Evolutionary conservation across 2,888 invertebrate genomes (phyloP).

Genomic region (Tiliacea citrago): DNA sequence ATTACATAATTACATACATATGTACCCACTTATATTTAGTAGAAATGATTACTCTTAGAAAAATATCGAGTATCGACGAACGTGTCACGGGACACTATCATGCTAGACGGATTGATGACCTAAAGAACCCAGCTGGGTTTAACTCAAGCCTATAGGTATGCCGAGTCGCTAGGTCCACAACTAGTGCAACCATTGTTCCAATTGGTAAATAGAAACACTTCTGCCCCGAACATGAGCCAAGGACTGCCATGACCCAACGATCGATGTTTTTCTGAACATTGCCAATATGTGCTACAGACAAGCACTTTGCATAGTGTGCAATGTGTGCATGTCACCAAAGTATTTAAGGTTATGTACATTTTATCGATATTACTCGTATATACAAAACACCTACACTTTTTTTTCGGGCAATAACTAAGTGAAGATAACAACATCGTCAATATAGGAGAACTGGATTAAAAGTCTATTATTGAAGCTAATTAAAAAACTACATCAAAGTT

Average conservation of each 20-base stretch:
- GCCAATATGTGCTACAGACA: neutral
- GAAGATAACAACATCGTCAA: too few species aligned
- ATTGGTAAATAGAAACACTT: neutral
- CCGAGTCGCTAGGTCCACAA: neutral
- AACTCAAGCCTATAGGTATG: slow-evolving; percentile 12
- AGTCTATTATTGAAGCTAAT: too few species aligned
- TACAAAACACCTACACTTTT: too few species aligned
- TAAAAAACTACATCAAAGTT: too few species aligned
- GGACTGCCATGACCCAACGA: too few species aligned
- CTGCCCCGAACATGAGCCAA: neutral
- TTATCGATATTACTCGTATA: too few species aligned
- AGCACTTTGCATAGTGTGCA: neutral
- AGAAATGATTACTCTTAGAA: slow-evolving; percentile 1
- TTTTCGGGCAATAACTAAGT: too few species aligned
- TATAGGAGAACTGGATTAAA: too few species aligned
- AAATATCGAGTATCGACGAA: neutral
- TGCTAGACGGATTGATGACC: slow-evolving; percentile 19
- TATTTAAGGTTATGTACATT: too few species aligned
- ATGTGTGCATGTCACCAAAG: neutral
- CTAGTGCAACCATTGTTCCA: slow-evolving; percentile 1
- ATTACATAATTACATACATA: neutral
- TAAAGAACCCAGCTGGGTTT: slow-evolving; percentile 26
- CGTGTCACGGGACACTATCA: neutral
- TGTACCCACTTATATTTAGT: neutral
- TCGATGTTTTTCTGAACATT: neutral